phyloP scores from a whole-genome alignment of 2,888 invertebrate genomes.

The Quadriops clusia region DNA sequence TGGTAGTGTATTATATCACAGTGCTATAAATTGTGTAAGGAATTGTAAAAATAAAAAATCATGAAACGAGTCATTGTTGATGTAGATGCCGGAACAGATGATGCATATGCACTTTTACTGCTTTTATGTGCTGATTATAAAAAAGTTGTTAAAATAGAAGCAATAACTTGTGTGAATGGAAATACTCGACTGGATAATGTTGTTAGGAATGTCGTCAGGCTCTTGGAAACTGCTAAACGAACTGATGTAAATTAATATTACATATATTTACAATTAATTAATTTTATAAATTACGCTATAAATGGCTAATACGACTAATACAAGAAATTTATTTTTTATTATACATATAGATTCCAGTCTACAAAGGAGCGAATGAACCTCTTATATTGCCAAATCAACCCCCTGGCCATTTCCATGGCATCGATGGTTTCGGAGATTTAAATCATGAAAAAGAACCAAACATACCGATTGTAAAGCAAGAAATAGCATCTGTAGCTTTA shows the following conservation, averaged over 20 bases:
- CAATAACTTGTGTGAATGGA: conserved; percentile 61
- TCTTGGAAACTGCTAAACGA: conserved; percentile 44
- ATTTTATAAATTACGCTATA: too few species aligned
- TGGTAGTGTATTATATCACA: too few species aligned
- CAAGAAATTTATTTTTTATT: background rate
- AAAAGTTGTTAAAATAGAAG: conserved; percentile 42
- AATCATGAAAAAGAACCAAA: conserved; percentile 20
- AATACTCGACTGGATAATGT: conserved; percentile 58
- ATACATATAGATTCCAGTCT: conserved; percentile 55
- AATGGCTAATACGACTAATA: too few species aligned
- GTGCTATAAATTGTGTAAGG: too few species aligned
- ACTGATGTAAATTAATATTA: conserved; percentile 48
- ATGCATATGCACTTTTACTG: conserved; percentile 47
- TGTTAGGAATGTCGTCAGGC: conserved; percentile 52
- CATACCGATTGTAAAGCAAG: conserved; percentile 19
- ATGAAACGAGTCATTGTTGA: conserved; percentile 38
- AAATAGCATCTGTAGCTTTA: conserved; percentile 44
- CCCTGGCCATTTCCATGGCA: conserved; percentile 44
- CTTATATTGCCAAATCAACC: conserved; percentile 31
- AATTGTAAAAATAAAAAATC: too few species aligned
- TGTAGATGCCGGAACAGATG: conserved; percentile 50
- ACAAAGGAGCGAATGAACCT: conserved; percentile 46
- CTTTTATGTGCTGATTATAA: conserved; percentile 40
- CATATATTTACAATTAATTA: too few species aligned
- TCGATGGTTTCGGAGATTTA: conserved; percentile 62